Evolutionary conservation across 2,888 invertebrate genomes (phyloP).

Genomic region (Galeopsomyia nigrocyanea): DNA sequence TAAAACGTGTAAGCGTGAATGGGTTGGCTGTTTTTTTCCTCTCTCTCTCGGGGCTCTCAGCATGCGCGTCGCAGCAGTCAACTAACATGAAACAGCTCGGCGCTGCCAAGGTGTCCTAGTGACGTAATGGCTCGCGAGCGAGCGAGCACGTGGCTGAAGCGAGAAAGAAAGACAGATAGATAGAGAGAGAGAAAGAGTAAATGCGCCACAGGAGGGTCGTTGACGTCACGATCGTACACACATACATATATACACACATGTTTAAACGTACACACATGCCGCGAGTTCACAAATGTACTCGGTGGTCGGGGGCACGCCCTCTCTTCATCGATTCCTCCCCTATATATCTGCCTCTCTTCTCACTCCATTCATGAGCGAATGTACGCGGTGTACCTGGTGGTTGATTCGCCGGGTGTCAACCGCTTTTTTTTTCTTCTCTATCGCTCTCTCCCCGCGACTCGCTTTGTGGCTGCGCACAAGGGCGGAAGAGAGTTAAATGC

Average conservation of each 20-base stretch:
- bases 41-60: too few relatives aligned
- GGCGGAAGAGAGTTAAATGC: slow-evolving; percentile 17
- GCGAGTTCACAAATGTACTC: slow-evolving; percentile 53
- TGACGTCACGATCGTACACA: slow-evolving; percentile 53
- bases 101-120: slow-evolving; percentile 53
- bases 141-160: slow-evolving; percentile 58
- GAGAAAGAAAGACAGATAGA: slow-evolving; percentile 29
- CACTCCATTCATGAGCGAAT: slow-evolving; percentile 8
- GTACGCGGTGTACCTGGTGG: too few relatives aligned
- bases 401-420: too few relatives aligned
- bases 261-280: background rate
- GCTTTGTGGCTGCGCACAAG: slow-evolving; percentile 8
- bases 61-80: too few relatives aligned
- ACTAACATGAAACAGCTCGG: too few relatives aligned
- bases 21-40: too few relatives aligned
- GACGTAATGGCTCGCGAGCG: slow-evolving; percentile 56
- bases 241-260: background rate
- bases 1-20: too few relatives aligned
- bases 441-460: slow-evolving; percentile 12
- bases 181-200: slow-evolving; percentile 45
- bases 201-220: slow-evolving; percentile 50
- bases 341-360: slow-evolving; percentile 52
- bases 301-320: slow-evolving; percentile 57
- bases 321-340: slow-evolving; percentile 61
- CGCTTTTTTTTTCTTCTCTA: background rate